These are phyloP conservation scores for Onychostoma macrolepis DNA, from an alignment of 2,113 vertebrate species.

Conservation along the genomic window DNA sequence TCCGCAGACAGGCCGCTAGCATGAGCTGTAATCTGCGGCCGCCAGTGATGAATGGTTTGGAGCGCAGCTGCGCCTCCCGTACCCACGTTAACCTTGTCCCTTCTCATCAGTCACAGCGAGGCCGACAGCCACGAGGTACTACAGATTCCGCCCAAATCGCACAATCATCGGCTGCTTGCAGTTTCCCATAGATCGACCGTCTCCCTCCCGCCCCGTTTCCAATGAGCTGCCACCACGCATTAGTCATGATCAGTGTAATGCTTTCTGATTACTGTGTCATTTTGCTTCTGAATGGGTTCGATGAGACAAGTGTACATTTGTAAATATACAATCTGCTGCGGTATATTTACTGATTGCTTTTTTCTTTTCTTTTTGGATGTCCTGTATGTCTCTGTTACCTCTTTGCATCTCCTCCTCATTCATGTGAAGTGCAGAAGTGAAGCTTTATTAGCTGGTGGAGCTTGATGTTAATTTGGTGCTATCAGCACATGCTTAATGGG, in stretches of 20 bases:
- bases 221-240: constrained; percentile 48
- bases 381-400: constrained; percentile 45
- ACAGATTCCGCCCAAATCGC: constrained; percentile 39
- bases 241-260: constrained; percentile 60
- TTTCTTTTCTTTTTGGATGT: constrained; percentile 34
- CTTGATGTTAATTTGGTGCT: constrained; percentile 70
- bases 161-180: constrained; percentile 29
- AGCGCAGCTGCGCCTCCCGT: constrained; percentile 62
- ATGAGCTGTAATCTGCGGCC: constrained; percentile 44
- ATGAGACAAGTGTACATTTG: constrained; percentile 42
- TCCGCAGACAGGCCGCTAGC: constrained; percentile 35
- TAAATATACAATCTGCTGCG: constrained; percentile 62
- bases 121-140: constrained; percentile 44
- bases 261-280: constrained; percentile 48
- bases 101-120: constrained; percentile 69
- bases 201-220: constrained; percentile 21
- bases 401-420: constrained; percentile 55
- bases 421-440: constrained; percentile 60
- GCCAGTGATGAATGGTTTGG: constrained; percentile 62
- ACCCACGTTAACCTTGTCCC: constrained; percentile 71
- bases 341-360: constrained; percentile 60
- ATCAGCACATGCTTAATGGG: constrained; percentile 78
- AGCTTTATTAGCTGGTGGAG: constrained; percentile 69
- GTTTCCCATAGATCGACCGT: neutral
- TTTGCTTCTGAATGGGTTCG: constrained; percentile 50